Conservation (phyloP, 2,113 vertebrate species). For the Cololabis saira region DNA sequence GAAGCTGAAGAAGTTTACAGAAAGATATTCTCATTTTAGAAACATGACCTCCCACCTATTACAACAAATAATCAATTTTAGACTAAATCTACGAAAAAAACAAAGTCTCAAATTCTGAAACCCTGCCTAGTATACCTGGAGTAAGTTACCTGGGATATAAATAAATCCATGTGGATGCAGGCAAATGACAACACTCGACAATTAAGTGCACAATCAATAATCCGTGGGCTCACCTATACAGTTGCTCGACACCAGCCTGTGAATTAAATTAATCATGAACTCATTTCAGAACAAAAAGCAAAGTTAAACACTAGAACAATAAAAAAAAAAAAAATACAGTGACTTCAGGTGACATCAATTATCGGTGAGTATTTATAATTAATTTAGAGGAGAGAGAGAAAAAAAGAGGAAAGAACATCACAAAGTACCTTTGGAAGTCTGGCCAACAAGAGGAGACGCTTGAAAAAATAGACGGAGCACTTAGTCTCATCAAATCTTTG, state of each 20-base stretch:
- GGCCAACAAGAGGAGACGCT: conserved; percentile 48
- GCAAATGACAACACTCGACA: conserved; percentile 32
- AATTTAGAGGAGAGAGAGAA: conserved; percentile 9
- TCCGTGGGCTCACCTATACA: conserved; percentile 45
- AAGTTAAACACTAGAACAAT: conserved; percentile 14
- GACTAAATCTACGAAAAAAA: conserved; percentile 71
- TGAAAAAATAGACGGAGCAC: conserved; percentile 61
- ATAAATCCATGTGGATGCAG: conserved; percentile 25
- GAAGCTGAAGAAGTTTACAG: conserved; percentile 83
- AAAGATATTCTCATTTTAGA: conserved; percentile 70
- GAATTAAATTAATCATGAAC: conserved; percentile 29
- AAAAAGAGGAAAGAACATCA: conserved; percentile 27
- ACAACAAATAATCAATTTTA: conserved; percentile 78
- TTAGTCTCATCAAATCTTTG: conserved; percentile 57
- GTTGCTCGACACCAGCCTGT: conserved; percentile 30
- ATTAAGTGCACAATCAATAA: conserved; percentile 52
- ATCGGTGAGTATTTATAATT: conserved; percentile 44
- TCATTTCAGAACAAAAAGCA: conserved; percentile 23
- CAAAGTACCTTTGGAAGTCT: conserved; percentile 43
- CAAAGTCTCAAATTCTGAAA: conserved; percentile 57
- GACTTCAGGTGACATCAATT: conserved; percentile 43
- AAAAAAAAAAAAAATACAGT: conserved; percentile 22
- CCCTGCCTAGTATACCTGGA: conserved; percentile 54
- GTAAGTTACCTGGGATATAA: conserved; percentile 60
- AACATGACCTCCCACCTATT: conserved; percentile 54